Conservation (phyloP, 2,888 invertebrate species). For the Blera fallax region DNA sequence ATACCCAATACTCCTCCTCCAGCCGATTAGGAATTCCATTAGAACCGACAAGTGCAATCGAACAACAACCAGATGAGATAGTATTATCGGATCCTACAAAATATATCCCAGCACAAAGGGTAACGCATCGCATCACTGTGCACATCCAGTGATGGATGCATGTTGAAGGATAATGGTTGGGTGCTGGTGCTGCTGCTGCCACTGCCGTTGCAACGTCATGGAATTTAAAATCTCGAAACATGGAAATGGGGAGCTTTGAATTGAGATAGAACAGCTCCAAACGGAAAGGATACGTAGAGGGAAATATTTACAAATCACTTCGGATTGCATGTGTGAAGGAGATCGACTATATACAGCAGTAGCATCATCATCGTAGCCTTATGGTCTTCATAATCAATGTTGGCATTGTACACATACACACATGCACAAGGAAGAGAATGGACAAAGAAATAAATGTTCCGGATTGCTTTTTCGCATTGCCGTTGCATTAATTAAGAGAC, state of each 20-base stretch:
- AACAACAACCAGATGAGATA: constrained; percentile 59
- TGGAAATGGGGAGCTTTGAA: constrained; percentile 21
- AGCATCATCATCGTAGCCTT: constrained; percentile 23
- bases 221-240: constrained; percentile 58
- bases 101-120: constrained; percentile 36
- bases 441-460: constrained; percentile 62
- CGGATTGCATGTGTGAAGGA: constrained; percentile 45
- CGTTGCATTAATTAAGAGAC: constrained; percentile 69
- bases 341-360: not conserved
- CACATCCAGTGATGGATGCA: constrained; percentile 15
- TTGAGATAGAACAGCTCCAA: constrained; percentile 11
- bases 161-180: constrained; percentile 43
- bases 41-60: constrained; percentile 52
- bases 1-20: not conserved
- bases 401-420: not conserved
- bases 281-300: constrained; percentile 21
- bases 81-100: constrained; percentile 48
- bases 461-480: constrained; percentile 62
- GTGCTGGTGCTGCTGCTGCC: not conserved
- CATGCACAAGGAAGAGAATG: not conserved
- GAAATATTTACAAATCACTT: constrained; percentile 69
- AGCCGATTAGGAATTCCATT: constrained; percentile 58
- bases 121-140: constrained; percentile 29
- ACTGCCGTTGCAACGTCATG: constrained; percentile 28
- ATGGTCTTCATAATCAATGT: constrained; percentile 26